Conservation (phyloP, 2,113 vertebrate species). For the Phyllostomus discolor region DNA sequence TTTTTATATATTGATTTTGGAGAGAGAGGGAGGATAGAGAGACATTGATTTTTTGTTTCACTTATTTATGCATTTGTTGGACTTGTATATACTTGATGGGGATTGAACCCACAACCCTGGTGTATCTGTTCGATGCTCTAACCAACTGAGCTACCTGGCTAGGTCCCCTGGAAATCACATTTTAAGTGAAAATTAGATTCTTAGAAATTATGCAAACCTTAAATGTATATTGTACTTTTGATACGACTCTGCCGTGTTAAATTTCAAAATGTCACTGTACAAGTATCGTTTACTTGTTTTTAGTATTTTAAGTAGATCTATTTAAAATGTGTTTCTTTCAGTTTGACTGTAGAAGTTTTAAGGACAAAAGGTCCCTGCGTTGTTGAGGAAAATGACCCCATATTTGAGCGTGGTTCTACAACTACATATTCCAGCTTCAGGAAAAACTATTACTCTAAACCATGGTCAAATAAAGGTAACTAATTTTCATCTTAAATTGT, state of each 20-base stretch:
- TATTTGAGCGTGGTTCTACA: constrained; percentile 97
- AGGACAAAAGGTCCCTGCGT: constrained; percentile 91
- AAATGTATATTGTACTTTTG: neutral
- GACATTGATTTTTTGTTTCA: no score
- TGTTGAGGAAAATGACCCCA: constrained; percentile 92
- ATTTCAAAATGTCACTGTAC: constrained; percentile 21
- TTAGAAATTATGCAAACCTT: neutral
- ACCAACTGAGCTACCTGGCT: neutral
- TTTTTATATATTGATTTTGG: neutral
- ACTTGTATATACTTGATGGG: neutral
- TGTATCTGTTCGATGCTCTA: neutral
- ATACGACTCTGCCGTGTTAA: neutral
- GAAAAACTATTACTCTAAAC: constrained; percentile 90
- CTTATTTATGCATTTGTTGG: neutral
- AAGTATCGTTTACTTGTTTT: constrained; percentile 7
- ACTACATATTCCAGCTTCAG: constrained; percentile 98
- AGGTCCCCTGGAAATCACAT: neutral
- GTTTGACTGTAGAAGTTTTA: constrained; percentile 95
- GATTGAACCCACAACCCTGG: neutral
- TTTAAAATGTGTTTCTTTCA: constrained; percentile 75
- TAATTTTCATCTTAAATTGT: constrained; percentile 34
- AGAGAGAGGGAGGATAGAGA: neutral
- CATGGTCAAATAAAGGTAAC: constrained; percentile 94
- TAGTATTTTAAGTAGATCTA: neutral
- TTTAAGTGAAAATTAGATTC: constrained; percentile 18